phyloP scores from a whole-genome alignment of 2,888 invertebrate species.

The Drosophila nigritarsus region DNA sequence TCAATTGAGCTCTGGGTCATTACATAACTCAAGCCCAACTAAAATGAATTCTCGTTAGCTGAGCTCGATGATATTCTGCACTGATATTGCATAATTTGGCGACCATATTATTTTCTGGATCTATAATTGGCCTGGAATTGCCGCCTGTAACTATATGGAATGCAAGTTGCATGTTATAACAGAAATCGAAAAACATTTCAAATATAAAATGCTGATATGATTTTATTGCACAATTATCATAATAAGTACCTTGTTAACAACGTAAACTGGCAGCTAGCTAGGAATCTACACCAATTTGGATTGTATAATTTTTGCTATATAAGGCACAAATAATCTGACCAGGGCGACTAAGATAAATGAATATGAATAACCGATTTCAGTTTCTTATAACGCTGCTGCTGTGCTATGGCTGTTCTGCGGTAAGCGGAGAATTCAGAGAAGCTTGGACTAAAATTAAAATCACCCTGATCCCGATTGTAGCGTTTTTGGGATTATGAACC shows the following conservation, averaged over 20 bases:
- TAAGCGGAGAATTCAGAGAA: conserved; percentile 6
- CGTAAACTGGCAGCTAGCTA: neutral
- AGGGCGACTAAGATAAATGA: neutral
- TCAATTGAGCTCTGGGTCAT: neutral
- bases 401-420: conserved; percentile 17
- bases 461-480: conserved; percentile 17
- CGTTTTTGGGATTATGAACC: conserved; percentile 60
- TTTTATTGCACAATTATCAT: neutral
- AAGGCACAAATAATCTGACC: neutral
- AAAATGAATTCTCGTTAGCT: neutral
- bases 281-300: conserved; percentile 2
- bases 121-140: neutral
- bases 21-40: too few relatives aligned
- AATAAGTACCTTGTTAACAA: conserved; percentile 10
- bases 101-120: neutral
- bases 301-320: conserved; percentile 3
- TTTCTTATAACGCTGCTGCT: neutral
- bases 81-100: too few relatives aligned
- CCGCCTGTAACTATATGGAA: neutral
- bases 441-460: neutral
- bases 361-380: conserved; percentile 9
- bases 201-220: neutral
- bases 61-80: neutral
- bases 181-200: neutral
- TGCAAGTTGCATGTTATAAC: conserved; percentile 7